Percentiles rank a stretch among this genome's conserved stretches.
Evolutionary conservation across 2,113 vertebrate species (phyloP).

Genomic region (Mesitornis unicolor): DNA sequence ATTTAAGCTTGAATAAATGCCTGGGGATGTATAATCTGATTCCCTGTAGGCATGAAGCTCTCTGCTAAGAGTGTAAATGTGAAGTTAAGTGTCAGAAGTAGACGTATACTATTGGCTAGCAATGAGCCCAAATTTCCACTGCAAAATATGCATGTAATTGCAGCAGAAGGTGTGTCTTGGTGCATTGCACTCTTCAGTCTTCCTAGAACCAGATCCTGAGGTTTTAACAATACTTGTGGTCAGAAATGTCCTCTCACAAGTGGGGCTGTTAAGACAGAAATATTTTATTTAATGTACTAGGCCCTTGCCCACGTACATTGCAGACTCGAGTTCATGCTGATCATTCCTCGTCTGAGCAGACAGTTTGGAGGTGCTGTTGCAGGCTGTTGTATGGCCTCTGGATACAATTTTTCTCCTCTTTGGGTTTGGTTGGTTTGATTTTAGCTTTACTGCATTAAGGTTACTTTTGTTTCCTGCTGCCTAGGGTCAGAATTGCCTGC

Average conservation of each 20-base stretch:
- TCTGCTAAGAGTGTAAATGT: not conserved
- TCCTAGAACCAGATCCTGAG: not conserved
- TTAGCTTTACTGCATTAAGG: not conserved
- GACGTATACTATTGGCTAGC: not conserved
- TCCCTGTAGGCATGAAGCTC: not conserved
- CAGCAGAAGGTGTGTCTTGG: not conserved
- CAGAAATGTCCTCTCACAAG: not conserved
- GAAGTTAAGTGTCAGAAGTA: not conserved
- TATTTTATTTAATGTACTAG: not conserved
- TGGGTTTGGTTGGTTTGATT: not conserved
- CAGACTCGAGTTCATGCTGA: not conserved
- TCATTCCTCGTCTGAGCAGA: not conserved
- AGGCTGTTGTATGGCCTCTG: not conserved
- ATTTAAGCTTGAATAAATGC: not conserved
- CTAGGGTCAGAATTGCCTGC: not conserved
- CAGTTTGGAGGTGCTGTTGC: not conserved
- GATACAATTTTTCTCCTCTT: not conserved
- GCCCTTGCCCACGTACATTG: not conserved
- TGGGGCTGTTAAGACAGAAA: not conserved
- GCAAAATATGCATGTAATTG: not conserved
- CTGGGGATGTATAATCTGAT: not conserved
- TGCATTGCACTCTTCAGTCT: not conserved
- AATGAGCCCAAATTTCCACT: not conserved
- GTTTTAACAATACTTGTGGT: not conserved
- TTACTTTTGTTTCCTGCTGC: not conserved